A percentile compares a stretch with the other conserved stretches of the same genome.
Conservation (phyloP, 2,113 vertebrate genomes). For the Origma solitaria region DNA sequence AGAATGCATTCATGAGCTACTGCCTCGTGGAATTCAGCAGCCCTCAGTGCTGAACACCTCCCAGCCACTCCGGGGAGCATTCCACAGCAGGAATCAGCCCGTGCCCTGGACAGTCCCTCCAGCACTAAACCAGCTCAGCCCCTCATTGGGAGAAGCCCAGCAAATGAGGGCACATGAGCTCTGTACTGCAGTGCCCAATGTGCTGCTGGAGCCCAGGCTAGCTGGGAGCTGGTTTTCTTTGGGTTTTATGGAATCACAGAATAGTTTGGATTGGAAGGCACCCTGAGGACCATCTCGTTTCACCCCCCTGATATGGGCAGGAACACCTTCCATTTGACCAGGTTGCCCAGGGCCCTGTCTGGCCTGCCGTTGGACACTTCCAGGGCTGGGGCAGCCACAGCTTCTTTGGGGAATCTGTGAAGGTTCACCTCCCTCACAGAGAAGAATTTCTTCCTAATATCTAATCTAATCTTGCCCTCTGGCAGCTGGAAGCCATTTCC, state of each 20-base stretch:
- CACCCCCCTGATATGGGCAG: neutral
- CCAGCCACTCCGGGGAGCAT: neutral
- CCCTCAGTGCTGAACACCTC: neutral
- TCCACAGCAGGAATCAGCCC: neutral
- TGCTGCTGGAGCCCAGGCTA: neutral
- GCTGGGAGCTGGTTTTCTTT: neutral
- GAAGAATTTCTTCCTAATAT: neutral
- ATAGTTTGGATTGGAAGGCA: neutral
- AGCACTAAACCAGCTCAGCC: neutral
- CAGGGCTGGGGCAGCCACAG: neutral
- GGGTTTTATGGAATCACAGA: neutral
- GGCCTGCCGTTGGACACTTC: neutral
- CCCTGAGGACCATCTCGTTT: neutral
- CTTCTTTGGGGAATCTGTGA: neutral
- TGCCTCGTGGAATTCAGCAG: rapidly evolving
- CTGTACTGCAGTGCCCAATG: rapidly evolving
- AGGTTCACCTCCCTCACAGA: neutral
- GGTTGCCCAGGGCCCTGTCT: neutral
- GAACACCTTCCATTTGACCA: neutral
- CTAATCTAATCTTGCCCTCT: neutral
- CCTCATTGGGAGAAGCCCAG: neutral
- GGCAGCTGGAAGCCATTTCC: neutral
- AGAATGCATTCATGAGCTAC: rapidly evolving
- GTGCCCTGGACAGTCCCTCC: neutral
- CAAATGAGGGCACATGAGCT: neutral